phyloP scores from a whole-genome alignment of 2,888 invertebrate genomes.

The Tetragnatha montana region DNA sequence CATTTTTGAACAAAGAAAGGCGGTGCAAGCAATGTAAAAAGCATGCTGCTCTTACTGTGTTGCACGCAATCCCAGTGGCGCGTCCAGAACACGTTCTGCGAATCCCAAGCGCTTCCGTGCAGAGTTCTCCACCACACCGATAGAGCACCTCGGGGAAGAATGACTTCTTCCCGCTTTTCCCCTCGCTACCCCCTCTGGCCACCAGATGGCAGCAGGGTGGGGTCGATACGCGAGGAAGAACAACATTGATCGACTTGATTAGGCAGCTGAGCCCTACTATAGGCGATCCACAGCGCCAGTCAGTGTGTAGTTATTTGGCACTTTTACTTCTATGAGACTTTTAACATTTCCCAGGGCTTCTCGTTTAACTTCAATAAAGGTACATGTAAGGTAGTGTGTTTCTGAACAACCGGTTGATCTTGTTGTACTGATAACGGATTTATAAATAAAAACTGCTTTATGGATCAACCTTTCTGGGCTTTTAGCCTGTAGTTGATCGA shows the following conservation, averaged over 20 bases:
- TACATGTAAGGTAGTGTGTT: too few species aligned
- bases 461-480: too few species aligned
- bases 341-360: too few species aligned
- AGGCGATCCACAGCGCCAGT: constrained; percentile 41
- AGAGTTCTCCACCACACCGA: constrained; percentile 10
- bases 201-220: constrained; percentile 48
- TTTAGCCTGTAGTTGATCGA: too few species aligned
- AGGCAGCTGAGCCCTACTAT: constrained; percentile 32
- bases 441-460: too few species aligned
- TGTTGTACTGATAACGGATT: too few species aligned
- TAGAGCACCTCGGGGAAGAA: constrained; percentile 36
- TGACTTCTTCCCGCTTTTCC: constrained; percentile 37
- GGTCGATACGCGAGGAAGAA: constrained; percentile 54
- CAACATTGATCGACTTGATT: constrained; percentile 61
- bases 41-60: constrained; percentile 14
- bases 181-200: constrained; percentile 11
- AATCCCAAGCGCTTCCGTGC: constrained; percentile 12
- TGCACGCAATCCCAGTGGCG: constrained; percentile 6
- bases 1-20: background rate
- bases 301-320: background rate
- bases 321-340: too few species aligned
- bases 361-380: too few species aligned
- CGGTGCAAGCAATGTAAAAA: background rate
- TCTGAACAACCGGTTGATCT: too few species aligned
- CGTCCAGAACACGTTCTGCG: background rate